Evolutionary conservation across 2,113 vertebrate genomes (phyloP), one percentile per base, ranked within the genome.

Genomic region (Danionella cerebrum): DNA sequence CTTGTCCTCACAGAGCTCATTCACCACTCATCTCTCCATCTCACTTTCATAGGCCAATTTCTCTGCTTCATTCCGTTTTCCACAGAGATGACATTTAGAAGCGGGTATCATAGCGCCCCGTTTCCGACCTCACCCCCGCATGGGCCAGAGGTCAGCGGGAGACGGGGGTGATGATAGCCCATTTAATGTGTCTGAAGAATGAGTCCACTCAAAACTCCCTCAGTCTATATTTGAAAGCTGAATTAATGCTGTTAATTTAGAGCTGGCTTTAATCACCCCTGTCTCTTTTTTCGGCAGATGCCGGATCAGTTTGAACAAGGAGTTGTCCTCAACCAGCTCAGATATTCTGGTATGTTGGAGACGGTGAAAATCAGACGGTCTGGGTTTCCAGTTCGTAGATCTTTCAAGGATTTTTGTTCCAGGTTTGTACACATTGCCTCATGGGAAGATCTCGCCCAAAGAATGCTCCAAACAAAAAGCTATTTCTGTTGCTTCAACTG

Each of bases 331-430:
- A 98, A 97, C 85, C 96, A 99, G 88, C 89, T 99, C 81, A 84
- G 90, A 13, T 98, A 99, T 75, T 99, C 96, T 0, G 96, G 96
- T 59, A 98, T 99, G 94, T 31, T 99, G 84, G 96, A 99, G 81
- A 98, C 96, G 0, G 96, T 98, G 24, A 88, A 92, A 79, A 99
- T 99, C 44, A 90, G 96, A 3, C 89, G 90, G 67, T 90, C 91
- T 1, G 96, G 96, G 1, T 98, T 96, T 73, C 96, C 96, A 0
- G 82, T 98, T 58, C 84, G 96, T 11, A 91, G 93, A 65, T 85
- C 88, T 1, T 93, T 98, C 67, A 91, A 92, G 31, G 95, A 98
- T 66, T 99, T 99, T 81, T 94, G 89, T 76, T 83, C 80, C 83
- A 93, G 96, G 96, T 94, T 78, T 84, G 79, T 16, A 1, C n/a